Percentiles rank a stretch among this genome's conserved stretches.
phyloP scores from a whole-genome alignment of 2,888 invertebrate genomes.

The Scotopteryx bipunctaria region DNA sequence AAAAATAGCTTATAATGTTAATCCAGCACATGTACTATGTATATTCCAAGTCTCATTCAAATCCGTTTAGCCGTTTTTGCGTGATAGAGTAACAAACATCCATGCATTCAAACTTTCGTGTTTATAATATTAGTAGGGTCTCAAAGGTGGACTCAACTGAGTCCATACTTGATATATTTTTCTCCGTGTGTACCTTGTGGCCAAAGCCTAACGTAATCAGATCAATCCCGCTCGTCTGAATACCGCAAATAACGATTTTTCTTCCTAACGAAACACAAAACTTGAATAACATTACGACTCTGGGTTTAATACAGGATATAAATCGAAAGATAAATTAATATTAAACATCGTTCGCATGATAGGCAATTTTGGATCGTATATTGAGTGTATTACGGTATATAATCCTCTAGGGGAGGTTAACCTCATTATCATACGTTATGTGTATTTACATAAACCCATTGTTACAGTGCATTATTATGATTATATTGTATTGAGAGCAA shows the following conservation, averaged over 20 bases:
- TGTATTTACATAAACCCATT: constrained; percentile 23
- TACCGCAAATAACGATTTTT: constrained; percentile 12
- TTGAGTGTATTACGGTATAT: constrained; percentile 19
- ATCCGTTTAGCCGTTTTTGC: too few relatives aligned
- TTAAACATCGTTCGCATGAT: constrained; percentile 22
- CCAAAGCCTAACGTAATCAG: not conserved
- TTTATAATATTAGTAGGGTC: too few relatives aligned
- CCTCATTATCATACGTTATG: constrained; percentile 29
- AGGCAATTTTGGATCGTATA: constrained; percentile 20
- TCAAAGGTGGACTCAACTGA: too few relatives aligned
- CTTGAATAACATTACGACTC: constrained; percentile 5
- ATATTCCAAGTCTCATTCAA: too few relatives aligned
- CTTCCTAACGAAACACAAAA: constrained; percentile 10
- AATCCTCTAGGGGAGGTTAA: constrained; percentile 6
- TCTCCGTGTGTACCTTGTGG: not conserved
- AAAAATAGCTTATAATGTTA: too few relatives aligned
- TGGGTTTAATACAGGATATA: not conserved
- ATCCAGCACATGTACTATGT: too few relatives aligned
- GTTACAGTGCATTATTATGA: constrained; percentile 15
- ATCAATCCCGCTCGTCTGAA: not conserved
- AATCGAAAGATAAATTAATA: constrained; percentile 16
- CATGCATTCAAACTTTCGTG: too few relatives aligned
- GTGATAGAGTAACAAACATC: too few relatives aligned
- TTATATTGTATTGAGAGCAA: constrained; percentile 9
- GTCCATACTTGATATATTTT: too few relatives aligned